Percentiles rank a stretch among this genome's conserved stretches.
Evolutionary conservation across 2,888 invertebrate species (phyloP).

Genomic region (Agrochola litura): DNA sequence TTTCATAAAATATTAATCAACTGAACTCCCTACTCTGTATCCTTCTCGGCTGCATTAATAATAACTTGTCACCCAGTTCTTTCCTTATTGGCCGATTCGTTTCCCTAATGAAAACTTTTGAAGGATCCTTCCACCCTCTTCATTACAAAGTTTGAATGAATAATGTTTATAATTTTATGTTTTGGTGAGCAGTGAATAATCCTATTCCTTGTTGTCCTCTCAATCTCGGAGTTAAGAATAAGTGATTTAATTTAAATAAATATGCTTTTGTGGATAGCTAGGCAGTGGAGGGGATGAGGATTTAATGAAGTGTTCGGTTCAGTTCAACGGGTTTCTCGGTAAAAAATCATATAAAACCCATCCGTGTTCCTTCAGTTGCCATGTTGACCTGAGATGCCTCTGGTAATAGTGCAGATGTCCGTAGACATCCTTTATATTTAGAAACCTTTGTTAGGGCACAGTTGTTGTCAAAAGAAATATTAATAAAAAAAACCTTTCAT

Average conservation of each 20-base stretch:
- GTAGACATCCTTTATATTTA: background rate
- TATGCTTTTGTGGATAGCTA: slow-evolving; percentile 40
- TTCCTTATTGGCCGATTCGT: slow-evolving; percentile 66
- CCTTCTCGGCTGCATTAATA: slow-evolving; percentile 63
- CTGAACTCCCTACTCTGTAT: slow-evolving; percentile 50
- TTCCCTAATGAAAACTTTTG: slow-evolving; percentile 69
- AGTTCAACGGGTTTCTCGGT: background rate
- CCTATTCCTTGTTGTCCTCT: slow-evolving; percentile 57
- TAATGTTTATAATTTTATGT: slow-evolving; percentile 68
- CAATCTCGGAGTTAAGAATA: slow-evolving; percentile 45
- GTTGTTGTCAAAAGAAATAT: background rate
- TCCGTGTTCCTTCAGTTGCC: no score
- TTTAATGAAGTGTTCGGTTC: slow-evolving; percentile 20
- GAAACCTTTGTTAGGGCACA: background rate
- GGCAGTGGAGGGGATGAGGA: background rate
- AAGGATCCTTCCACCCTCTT: slow-evolving; percentile 59
- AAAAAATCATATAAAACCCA: no score
- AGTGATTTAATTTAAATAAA: slow-evolving; percentile 63
- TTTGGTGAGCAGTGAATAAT: slow-evolving; percentile 64
- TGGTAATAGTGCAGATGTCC: no score
- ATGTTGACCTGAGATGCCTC: no score
- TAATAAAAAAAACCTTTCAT: background rate
- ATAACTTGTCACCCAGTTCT: slow-evolving; percentile 68
- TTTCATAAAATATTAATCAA: slow-evolving; percentile 30
- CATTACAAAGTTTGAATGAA: slow-evolving; percentile 66